Evolutionary conservation across 2,888 invertebrate species (phyloP).

Genomic region (Perizoma affinitatum): DNA sequence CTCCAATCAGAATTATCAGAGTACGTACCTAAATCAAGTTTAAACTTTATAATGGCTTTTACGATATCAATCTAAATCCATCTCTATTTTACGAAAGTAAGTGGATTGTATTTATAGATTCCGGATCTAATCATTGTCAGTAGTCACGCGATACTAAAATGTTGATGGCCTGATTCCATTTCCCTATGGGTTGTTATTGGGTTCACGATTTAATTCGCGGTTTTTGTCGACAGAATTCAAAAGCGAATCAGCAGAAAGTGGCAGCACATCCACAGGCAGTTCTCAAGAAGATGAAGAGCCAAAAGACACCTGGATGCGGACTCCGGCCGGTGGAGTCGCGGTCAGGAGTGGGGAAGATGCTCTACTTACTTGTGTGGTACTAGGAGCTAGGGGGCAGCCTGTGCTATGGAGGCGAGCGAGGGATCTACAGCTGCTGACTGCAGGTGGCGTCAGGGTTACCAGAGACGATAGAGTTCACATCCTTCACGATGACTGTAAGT

Average conservation of each 20-base stretch:
- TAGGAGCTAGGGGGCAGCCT: conserved; percentile 87
- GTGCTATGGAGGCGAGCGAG: conserved; percentile 90
- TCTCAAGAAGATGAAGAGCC: conserved; percentile 66
- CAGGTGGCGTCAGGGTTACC: conserved; percentile 89
- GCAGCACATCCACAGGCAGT: conserved; percentile 61
- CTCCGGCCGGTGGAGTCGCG: conserved; percentile 67
- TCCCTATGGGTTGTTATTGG: too few species aligned
- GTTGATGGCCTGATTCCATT: too few species aligned
- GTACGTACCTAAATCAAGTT: too few species aligned
- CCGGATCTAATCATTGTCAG: not conserved
- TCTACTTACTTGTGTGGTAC: conserved; percentile 91
- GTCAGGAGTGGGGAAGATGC: conserved; percentile 88
- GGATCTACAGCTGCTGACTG: conserved; percentile 88
- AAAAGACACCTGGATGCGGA: conserved; percentile 69
- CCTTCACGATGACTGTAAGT: conserved; percentile 90
- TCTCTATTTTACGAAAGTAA: too few species aligned
- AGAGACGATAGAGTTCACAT: conserved; percentile 89
- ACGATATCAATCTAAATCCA: too few species aligned
- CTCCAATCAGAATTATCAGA: too few species aligned
- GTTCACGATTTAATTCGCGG: not conserved
- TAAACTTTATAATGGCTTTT: not conserved
- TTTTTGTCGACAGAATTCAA: conserved; percentile 54
- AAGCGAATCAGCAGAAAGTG: conserved; percentile 55
- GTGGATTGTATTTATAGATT: too few species aligned
- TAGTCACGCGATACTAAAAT: conserved; percentile 3